A percentile compares a stretch with the other conserved stretches of the same genome.
Conservation (phyloP, 2,888 invertebrate species). For the Parasteatoda lunata region DNA sequence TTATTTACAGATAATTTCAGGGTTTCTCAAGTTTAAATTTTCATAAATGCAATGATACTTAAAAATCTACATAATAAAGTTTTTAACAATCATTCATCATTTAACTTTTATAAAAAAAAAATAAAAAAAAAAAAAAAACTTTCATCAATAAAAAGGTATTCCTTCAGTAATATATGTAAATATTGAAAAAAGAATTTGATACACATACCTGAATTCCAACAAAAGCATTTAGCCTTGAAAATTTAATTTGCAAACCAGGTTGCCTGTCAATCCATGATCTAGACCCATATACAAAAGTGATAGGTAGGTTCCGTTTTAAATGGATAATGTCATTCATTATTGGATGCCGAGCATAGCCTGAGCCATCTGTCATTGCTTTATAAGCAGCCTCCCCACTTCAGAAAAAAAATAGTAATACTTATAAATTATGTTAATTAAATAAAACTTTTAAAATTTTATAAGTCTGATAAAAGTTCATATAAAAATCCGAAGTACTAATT, state of each 20-base stretch:
- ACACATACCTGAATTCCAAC: slow-evolving; percentile 64
- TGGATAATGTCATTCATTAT: slow-evolving; percentile 87
- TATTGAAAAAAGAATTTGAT: not conserved
- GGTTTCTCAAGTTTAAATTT: too few species aligned
- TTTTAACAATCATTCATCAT: not conserved
- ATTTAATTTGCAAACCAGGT: slow-evolving; percentile 85
- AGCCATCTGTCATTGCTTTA: slow-evolving; percentile 88
- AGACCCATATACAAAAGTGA: slow-evolving; percentile 93
- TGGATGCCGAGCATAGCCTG: slow-evolving; percentile 97
- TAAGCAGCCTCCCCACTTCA: slow-evolving; percentile 92
- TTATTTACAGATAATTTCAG: too few species aligned
- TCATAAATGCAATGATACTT: too few species aligned
- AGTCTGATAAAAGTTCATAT: too few species aligned
- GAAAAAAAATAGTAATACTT: not conserved
- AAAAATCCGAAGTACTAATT: too few species aligned
- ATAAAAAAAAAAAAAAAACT: not conserved
- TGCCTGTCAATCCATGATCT: slow-evolving; percentile 95
- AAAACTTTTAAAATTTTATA: too few species aligned
- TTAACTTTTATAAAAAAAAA: not conserved
- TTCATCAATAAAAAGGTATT: not conserved
- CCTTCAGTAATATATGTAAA: not conserved
- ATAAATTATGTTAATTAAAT: too few species aligned
- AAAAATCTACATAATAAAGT: not conserved
- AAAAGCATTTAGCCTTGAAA: slow-evolving; percentile 72
- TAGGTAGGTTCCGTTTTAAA: slow-evolving; percentile 82